Evolutionary conservation across 2,113 vertebrate genomes (phyloP), one percentile per base, ranked within the genome.

Genomic region (Rhea americana): DNA sequence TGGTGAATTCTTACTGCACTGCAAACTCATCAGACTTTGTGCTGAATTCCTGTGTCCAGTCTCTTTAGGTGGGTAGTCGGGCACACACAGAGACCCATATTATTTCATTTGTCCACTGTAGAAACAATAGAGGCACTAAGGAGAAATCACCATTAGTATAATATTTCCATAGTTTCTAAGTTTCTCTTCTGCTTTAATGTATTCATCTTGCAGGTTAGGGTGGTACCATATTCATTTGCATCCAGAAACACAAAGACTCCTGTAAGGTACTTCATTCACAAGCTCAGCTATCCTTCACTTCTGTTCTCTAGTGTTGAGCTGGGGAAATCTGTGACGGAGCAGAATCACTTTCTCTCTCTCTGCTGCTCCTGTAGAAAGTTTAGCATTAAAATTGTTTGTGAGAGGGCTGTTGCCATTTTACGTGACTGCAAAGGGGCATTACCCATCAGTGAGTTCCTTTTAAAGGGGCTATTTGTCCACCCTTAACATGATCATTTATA

Each of bases 1-100:
- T 97, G 91, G 93, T 94, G 96, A 95, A 85, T 93, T 76, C 59
- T 30, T 71, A 72, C 71, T 89, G 94, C 91, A 94, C 10, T 97
- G 96, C 97, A 97, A 96, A 93, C 63, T 39, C 9, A 7, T 26
- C 50, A 85, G 71, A 61, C 55, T 50, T 63, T 66, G 11, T 8
- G 35, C 53, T 81, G 53, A 91, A 62, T 35, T 63, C 56, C 11
- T 5, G 6, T 0, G 16, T 82, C 72, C 50, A 65, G 37, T 24
- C 70, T 78, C n/a, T 39, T 71, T 13, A 25, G 26, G 21, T 28
- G n/a, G 17, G 45, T 59, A 14, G 55, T 4, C 45, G 47, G 48
- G 45, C 71, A 55, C n/a, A 15, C 32, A 14, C 3, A 21, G 21
- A 72, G 56, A 90, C 16, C 12, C 2, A 0, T 5, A 16, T n/a